These are phyloP conservation scores for Troilus luridus DNA, from an alignment of 2,888 invertebrate species.

Conservation along the genomic window DNA sequence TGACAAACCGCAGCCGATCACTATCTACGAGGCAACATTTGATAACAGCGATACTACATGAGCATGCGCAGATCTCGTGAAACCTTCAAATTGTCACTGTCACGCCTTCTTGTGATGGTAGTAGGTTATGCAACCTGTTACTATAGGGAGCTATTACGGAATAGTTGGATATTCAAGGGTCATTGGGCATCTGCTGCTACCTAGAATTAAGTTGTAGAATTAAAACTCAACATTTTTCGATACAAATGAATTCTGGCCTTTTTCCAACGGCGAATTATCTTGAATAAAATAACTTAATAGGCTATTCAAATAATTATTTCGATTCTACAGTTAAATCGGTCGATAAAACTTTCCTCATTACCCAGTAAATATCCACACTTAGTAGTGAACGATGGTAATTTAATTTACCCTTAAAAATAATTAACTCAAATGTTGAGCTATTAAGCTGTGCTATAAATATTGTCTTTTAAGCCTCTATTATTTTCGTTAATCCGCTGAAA, in stretches of 20 bases:
- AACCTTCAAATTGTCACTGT: constrained; percentile 6
- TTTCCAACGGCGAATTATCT: background rate
- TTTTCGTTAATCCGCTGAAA: too few relatives aligned
- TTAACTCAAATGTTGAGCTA: too few relatives aligned
- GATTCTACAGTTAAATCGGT: background rate
- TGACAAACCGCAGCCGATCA: background rate
- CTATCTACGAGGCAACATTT: background rate
- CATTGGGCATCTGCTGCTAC: background rate
- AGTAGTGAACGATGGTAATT: too few relatives aligned
- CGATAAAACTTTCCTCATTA: background rate
- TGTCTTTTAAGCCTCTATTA: too few relatives aligned
- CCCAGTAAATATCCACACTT: background rate
- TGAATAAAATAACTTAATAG: background rate
- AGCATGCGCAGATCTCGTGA: constrained; percentile 25
- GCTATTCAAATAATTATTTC: background rate
- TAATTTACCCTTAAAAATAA: too few relatives aligned
- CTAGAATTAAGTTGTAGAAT: background rate
- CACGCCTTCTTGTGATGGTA: constrained; percentile 27
- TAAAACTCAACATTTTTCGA: background rate
- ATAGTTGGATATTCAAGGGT: background rate
- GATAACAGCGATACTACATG: background rate
- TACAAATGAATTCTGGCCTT: background rate
- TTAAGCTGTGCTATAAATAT: too few relatives aligned
- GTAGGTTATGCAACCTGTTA: constrained; percentile 6
- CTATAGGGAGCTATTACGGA: background rate